Base-by-base conservation (phyloP, 92 coral and sea anemone species). In the Desmophyllum pertusum region DNA sequence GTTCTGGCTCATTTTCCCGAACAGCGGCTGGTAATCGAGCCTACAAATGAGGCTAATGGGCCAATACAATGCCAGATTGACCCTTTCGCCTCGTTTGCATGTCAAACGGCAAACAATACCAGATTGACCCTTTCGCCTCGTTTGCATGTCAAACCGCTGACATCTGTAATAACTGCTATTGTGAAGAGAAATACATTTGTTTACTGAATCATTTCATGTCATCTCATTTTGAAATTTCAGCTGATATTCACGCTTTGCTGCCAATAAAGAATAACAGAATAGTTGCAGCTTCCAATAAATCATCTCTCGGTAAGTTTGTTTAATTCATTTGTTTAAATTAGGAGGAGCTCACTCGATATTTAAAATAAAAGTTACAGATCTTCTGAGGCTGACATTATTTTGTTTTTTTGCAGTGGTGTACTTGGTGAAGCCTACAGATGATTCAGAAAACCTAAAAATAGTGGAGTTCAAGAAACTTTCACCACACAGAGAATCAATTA, bases 191-290 rank as follows among this genome's bases (percentile, higher is more conserved):
- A n/a, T n/a, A n/a, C n/a, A n/a, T n/a, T n/a, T n/a, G n/a, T n/a
- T n/a, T n/a, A 48, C 2, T 29, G 67, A 62, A n/a, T 7, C 13
- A 62, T 8, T n/a, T 62, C 13, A 4, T 27, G 15, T 23, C 30
- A 14, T 48, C 14, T 62, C 36, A 9, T 46, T 67, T 2, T n/a
- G n/a, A n/a, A 19, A 14, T 57, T 77, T 18, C 69, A 96, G 99
- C 98, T 71, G 98, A 96, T 72, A 88, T 96, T 57, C 98, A 96
- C 80, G 81, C 97, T 2, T 75, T 96, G 87, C 55, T 96, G 42
- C 98, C 99, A 37, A 87, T 96, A 79, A 96, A 94, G 89, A 94
- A 92, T 77, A 87, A 93, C 81, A 89, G 93, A 64, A 87, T 96
- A 36, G 95, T 96, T 19, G 85, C 98, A 35, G 99, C 99, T 13